Evolutionary conservation across 1,140 invertebrate species (phyloP).

Genomic region (Ostrea denselamellosa): DNA sequence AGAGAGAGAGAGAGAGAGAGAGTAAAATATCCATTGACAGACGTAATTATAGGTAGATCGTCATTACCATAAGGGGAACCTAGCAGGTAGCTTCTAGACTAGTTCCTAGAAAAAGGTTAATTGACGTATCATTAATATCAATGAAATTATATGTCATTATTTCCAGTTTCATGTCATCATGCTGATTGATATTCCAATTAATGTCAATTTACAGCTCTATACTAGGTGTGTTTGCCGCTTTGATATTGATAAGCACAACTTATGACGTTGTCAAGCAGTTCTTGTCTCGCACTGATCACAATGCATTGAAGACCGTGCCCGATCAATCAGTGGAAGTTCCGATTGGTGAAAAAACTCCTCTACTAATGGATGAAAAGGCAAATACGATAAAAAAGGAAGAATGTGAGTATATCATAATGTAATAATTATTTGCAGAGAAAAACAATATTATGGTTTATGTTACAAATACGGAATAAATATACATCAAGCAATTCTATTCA

Average conservation of each 20-base stretch:
- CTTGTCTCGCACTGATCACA: background rate
- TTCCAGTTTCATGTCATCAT: background rate
- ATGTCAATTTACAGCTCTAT: background rate
- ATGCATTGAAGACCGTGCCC: background rate
- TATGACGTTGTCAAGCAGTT: background rate
- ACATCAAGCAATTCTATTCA: background rate
- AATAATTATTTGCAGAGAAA: background rate
- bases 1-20: too few species aligned
- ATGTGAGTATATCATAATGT: background rate
- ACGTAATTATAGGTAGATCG: too few species aligned
- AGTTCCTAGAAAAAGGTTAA: too few species aligned
- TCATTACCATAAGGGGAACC: background rate
- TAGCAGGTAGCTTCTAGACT: too few species aligned
- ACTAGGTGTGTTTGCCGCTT: background rate
- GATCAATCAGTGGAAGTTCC: background rate
- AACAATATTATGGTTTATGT: background rate
- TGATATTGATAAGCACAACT: background rate
- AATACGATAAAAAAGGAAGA: background rate
- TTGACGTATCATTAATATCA: too few species aligned
- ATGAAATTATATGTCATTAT: background rate
- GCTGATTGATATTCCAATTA: too few species aligned
- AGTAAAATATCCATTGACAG: too few species aligned
- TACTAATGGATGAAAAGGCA: background rate
- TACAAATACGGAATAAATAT: background rate
- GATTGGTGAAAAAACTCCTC: background rate